Evolutionary conservation across 2,888 invertebrate genomes (phyloP).

Genomic region (Melieria crassipennis): DNA sequence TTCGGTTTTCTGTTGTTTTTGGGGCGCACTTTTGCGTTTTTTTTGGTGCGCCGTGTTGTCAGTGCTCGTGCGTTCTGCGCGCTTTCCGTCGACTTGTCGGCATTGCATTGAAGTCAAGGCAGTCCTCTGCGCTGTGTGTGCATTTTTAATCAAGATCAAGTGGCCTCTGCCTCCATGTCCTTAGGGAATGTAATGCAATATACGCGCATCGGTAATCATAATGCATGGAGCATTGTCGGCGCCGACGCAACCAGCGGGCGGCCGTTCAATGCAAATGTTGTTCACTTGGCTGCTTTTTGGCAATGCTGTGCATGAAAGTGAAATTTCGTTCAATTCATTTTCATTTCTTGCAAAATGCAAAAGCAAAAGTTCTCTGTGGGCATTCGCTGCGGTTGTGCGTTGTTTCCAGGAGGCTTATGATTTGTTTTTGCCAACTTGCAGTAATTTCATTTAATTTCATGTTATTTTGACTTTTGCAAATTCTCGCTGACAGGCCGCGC

Average conservation of each 20-base stretch:
- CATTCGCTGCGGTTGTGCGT: neutral
- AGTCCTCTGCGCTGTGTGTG: slow-evolving; percentile 5
- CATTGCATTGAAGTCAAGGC: slow-evolving; percentile 16
- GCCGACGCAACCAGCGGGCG: slow-evolving; percentile 4
- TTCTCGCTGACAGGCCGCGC: slow-evolving; percentile 9
- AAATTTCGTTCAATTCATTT: neutral
- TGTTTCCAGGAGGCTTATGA: slow-evolving; percentile 1
- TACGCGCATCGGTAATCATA: no score
- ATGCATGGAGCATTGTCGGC: neutral
- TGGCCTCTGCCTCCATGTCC: slow-evolving; percentile 25
- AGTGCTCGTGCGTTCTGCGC: neutral
- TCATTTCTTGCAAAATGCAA: neutral
- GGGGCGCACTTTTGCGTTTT: slow-evolving; percentile 5
- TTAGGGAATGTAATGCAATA: slow-evolving; percentile 19
- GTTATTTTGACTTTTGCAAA: neutral
- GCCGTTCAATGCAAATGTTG: slow-evolving; percentile 21
- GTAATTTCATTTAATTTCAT: neutral
- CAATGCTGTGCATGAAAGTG: slow-evolving; percentile 12
- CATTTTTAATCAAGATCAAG: slow-evolving; percentile 37
- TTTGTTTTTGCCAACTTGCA: neutral
- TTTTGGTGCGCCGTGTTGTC: slow-evolving; percentile 19
- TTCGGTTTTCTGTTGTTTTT: slow-evolving; percentile 4
- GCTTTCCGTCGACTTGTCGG: slow-evolving; percentile 1
- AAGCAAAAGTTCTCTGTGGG: slow-evolving; percentile 3
- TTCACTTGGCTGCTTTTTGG: neutral